Evolutionary conservation across 2,797 vertebrate species (phyloP), one percentile per base, ranked within the genome.

Genomic region (Pseudotriccus pelzelni): DNA sequence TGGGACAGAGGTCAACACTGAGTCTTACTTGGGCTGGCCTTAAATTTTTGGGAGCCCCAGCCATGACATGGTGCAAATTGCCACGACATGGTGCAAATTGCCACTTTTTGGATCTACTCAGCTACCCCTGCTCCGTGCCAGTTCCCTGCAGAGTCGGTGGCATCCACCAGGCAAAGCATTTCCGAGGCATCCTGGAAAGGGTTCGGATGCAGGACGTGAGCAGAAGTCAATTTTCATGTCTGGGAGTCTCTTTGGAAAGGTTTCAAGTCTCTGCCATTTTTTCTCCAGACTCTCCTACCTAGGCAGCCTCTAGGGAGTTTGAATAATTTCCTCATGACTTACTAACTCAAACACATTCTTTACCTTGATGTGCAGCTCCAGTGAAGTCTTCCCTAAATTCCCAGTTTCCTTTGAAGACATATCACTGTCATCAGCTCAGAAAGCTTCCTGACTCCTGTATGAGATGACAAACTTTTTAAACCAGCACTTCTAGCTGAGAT

Each of bases 321-420:
- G 83, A 95, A 83, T 94, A 50, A 81, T 80, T 76, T 87, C 37
- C 74, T 73, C 87, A 46, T 81, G 3, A 7, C 68, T 93, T 95
- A 56, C 79, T 55, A 70, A 88, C 76, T 96, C 74, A 93, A 92
- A 96, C 37, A 23, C 62, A 78, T 97, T 90, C 73, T 77, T 90
- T 12, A 43, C 92, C 89, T 85, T 81, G 73, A 84, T 88, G 74
- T 32, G 73, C 87, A 96, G 89, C 53, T 39, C 75, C 84, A 88
- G 62, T 30, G 56, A 93, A 90, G 41, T 30, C 87, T 56, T 56
- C 84, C 70, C 73, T 49, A 84, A 88, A 91, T 76, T 92, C 85
- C 76, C 58, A 12, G 10, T 34, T 87, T 62, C 83, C 82, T 93
- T 95, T 94, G 89, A 95, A 93, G 80, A 23, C 8, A 0, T 86